A percentile compares a stretch with the other conserved stretches of the same genome.
phyloP scores from a whole-genome alignment of 2,888 invertebrate genomes.

The Masnerella sp. region DNA sequence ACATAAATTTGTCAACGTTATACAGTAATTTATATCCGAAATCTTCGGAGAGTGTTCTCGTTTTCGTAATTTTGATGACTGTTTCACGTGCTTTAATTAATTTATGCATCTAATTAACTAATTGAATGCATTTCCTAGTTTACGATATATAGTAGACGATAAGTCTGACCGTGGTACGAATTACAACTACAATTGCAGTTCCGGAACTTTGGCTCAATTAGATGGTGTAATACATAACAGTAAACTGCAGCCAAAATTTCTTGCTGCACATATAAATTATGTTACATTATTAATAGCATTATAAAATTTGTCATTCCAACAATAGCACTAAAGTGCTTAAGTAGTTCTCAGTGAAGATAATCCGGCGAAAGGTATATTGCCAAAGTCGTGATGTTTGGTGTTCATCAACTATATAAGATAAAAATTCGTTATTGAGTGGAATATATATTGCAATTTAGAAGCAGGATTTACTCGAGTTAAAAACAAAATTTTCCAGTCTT shows the following conservation, averaged over 20 bases:
- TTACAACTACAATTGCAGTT: conserved; percentile 36
- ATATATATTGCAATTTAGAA: too few relatives aligned
- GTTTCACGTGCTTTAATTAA: conserved; percentile 11
- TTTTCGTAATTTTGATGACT: not conserved
- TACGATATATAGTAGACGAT: conserved; percentile 16
- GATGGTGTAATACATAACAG: conserved; percentile 38
- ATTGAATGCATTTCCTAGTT: conserved; percentile 24
- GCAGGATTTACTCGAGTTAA: too few relatives aligned
- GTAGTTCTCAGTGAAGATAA: conserved; percentile 27
- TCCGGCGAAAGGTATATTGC: conserved; percentile 11
- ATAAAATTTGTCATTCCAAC: conserved; percentile 38
- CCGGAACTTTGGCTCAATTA: conserved; percentile 46
- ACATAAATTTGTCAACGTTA: conserved; percentile 12
- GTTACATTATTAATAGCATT: conserved; percentile 39
- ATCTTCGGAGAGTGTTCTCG: not conserved
- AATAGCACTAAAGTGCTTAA: conserved; percentile 30
- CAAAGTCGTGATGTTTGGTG: conserved; percentile 12
- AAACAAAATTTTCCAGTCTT: too few relatives aligned
- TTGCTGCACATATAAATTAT: conserved; percentile 21
- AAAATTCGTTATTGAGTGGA: too few relatives aligned
- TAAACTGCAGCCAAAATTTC: conserved; percentile 37
- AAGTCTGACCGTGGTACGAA: conserved; percentile 24
- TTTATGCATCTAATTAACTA: conserved; percentile 27
- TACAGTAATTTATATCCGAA: conserved; percentile 1
- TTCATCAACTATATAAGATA: too few relatives aligned